A percentile compares a stretch with the other conserved stretches of the same genome.
Conservation (phyloP, 1,140 invertebrate species). For the Megalonaias nervosa region DNA sequence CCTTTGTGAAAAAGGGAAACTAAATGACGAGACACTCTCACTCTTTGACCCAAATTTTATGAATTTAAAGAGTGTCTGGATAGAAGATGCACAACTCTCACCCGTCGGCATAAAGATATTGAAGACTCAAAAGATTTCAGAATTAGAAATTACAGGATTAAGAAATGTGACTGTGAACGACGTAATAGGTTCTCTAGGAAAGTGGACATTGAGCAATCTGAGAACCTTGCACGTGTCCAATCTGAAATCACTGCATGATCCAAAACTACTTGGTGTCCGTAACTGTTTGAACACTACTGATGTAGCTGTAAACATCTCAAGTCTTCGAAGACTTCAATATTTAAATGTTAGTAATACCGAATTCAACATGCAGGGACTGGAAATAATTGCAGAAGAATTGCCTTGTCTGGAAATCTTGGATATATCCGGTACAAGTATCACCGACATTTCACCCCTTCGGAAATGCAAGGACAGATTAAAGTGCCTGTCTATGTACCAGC, state of each 20-base stretch:
- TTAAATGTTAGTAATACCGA: conserved; percentile 84
- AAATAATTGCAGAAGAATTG: conserved; percentile 81
- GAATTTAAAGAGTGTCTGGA: conserved; percentile 74
- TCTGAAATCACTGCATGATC: conserved; percentile 79
- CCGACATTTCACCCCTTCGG: conserved; percentile 79
- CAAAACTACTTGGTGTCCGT: conserved; percentile 74
- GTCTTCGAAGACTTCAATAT: conserved; percentile 75
- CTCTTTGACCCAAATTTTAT: conserved; percentile 81
- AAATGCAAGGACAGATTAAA: conserved; percentile 78
- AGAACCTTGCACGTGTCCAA: conserved; percentile 69
- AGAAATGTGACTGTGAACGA: conserved; percentile 78
- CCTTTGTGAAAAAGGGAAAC: conserved; percentile 77
- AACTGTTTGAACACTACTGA: conserved; percentile 77
- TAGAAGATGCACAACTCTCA: conserved; percentile 74
- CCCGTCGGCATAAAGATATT: conserved; percentile 79
- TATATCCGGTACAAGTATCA: conserved; percentile 81
- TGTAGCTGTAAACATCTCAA: conserved; percentile 71
- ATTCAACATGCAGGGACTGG: conserved; percentile 80
- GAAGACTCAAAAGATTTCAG: conserved; percentile 77
- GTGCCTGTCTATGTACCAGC: conserved; percentile 79
- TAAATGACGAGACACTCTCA: conserved; percentile 79
- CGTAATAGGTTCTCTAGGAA: conserved; percentile 80
- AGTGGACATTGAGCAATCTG: conserved; percentile 76
- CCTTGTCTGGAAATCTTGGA: conserved; percentile 80
- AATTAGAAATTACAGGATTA: conserved; percentile 78